Conservation (phyloP, 2,797 vertebrate species). For the Phalanger gymnotis region DNA sequence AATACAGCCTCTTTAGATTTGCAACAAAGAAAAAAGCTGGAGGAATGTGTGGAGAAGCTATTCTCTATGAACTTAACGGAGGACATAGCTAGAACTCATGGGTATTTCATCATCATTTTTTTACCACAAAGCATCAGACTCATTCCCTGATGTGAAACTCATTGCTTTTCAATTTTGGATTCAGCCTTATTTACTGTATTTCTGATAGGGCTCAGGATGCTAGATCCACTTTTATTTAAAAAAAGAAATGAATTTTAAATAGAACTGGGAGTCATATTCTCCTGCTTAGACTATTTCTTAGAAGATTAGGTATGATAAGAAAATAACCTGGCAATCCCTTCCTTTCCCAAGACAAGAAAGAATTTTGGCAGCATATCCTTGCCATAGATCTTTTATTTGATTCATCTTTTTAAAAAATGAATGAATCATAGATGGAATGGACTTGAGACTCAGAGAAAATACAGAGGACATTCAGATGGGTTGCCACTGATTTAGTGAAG, state of each 20-base stretch:
- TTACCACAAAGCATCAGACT: neutral
- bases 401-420: slow-evolving; percentile 2
- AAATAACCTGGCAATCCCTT: neutral
- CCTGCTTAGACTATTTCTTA: neutral
- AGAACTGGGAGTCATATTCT: neutral
- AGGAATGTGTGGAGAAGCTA: neutral
- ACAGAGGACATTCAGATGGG: neutral
- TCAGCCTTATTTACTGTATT: neutral
- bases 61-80: neutral
- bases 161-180: neutral
- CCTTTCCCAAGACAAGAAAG: neutral
- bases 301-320: neutral
- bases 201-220: neutral
- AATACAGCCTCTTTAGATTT: neutral
- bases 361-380: neutral
- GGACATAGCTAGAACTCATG: neutral
- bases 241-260: slow-evolving; percentile 10
- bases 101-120: neutral
- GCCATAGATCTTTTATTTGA: neutral
- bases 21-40: neutral
- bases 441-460: neutral
- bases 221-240: neutral
- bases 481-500: neutral
- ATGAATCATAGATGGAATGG: neutral
- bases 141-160: neutral